Percentiles rank a stretch among this genome's conserved stretches.
Evolutionary conservation across 2,888 invertebrate genomes (phyloP).

Genomic region (Drosophila koepferae): DNA sequence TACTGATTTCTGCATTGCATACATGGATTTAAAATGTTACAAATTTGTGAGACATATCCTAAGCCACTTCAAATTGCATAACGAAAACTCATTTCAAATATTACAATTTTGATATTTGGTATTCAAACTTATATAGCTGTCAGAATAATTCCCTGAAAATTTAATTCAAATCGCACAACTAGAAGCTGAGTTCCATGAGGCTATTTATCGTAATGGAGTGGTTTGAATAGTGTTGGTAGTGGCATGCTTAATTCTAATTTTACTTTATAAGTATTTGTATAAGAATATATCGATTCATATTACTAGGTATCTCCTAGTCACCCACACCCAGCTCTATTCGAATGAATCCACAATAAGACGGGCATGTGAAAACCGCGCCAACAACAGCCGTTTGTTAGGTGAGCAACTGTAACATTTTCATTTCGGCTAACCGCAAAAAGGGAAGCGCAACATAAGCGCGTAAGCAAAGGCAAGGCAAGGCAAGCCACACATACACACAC

Average conservation of each 20-base stretch:
- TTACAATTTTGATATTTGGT: not conserved
- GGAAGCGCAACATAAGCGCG: slow-evolving; percentile 61
- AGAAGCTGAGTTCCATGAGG: not conserved
- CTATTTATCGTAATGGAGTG: not conserved
- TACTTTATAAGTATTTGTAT: no score
- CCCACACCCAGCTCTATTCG: not conserved
- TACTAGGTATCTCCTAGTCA: not conserved
- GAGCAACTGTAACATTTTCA: slow-evolving; percentile 77
- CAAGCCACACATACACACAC: not conserved
- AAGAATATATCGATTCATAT: no score
- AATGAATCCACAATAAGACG: slow-evolving; percentile 24
- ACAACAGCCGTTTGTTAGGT: slow-evolving; percentile 43
- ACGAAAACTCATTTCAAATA: not conserved
- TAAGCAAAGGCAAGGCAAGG: slow-evolving; percentile 37
- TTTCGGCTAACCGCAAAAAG: slow-evolving; percentile 69
- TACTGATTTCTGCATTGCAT: no score
- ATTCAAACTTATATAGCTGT: no score
- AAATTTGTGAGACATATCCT: not conserved
- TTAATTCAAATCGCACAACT: not conserved
- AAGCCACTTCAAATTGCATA: not conserved
- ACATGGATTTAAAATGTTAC: not conserved
- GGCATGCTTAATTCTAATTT: no score
- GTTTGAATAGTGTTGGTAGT: no score
- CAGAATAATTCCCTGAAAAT: not conserved
- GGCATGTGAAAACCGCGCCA: slow-evolving; percentile 31